These are phyloP conservation scores for Tachyglossus aculeatus DNA, from an alignment of 2,797 vertebrate genomes.

Conservation along the genomic window DNA sequence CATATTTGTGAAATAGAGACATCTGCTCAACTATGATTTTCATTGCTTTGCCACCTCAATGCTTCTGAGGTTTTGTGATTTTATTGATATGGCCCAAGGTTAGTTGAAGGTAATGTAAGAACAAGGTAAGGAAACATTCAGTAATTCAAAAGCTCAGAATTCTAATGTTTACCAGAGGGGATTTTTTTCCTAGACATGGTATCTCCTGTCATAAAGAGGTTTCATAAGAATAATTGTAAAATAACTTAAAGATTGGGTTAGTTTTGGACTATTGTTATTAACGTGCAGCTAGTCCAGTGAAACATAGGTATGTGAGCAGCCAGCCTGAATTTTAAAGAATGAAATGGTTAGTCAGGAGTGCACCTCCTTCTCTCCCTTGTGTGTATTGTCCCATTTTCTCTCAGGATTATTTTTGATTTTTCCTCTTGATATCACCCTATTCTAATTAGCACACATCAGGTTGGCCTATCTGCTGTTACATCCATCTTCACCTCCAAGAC, in stretches of 20 bases:
- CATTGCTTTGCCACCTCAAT: background rate
- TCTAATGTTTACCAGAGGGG: background rate
- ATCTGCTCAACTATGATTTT: background rate
- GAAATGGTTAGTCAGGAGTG: constrained; percentile 22
- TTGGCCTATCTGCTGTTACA: too few relatives aligned
- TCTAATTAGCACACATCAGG: too few relatives aligned
- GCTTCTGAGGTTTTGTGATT: background rate
- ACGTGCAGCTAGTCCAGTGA: background rate
- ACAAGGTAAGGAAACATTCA: background rate
- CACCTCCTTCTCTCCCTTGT: too few relatives aligned
- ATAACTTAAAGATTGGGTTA: constrained; percentile 6
- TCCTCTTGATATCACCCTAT: too few relatives aligned
- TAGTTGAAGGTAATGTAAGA: background rate
- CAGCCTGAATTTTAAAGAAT: constrained; percentile 5
- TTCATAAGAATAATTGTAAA: background rate
- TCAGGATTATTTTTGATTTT: too few relatives aligned
- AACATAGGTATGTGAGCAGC: background rate
- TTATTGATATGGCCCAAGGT: background rate
- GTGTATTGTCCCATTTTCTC: too few relatives aligned
- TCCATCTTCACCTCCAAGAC: too few relatives aligned
- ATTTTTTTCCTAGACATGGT: background rate
- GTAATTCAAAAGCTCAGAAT: background rate
- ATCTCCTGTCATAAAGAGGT: background rate
- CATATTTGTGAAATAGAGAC: background rate
- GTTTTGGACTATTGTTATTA: constrained; percentile 30